These are phyloP conservation scores for Polyodon spathula DNA, from an alignment of 2,113 vertebrate species.

Conservation along the genomic window DNA sequence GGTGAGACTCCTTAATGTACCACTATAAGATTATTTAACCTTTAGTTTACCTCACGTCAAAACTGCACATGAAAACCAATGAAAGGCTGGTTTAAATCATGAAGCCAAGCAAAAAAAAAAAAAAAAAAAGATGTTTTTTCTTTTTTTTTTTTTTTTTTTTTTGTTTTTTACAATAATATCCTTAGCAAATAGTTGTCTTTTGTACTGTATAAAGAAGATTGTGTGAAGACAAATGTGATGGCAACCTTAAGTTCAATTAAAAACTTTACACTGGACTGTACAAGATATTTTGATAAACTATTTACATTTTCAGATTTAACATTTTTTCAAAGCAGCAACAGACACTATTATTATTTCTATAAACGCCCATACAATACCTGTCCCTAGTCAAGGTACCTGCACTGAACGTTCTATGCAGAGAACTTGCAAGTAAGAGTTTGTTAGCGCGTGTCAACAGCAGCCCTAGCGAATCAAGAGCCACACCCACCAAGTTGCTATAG, in stretches of 20 bases:
- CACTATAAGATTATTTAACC: constrained; percentile 82
- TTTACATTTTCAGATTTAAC: constrained; percentile 99
- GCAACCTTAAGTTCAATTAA: constrained; percentile 97
- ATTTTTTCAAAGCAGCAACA: constrained; percentile 98
- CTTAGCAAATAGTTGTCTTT: constrained; percentile 80
- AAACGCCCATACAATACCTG: constrained; percentile 86
- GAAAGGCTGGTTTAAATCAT: constrained; percentile 85
- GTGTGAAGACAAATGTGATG: constrained; percentile 90
- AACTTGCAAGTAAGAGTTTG: constrained; percentile 68
- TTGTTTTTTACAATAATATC: constrained; percentile 62
- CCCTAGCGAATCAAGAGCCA: constrained; percentile 60
- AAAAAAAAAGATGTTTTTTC: constrained; percentile 32
- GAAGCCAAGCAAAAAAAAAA: constrained; percentile 83
- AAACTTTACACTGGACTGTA: constrained; percentile 99
- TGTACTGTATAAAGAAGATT: constrained; percentile 81
- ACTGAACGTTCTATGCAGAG: constrained; percentile 76
- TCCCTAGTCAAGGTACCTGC: constrained; percentile 85
- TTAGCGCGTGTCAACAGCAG: constrained; percentile 62
- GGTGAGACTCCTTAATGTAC: constrained; percentile 77
- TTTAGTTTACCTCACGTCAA: constrained; percentile 95
- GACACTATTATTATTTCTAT: constrained; percentile 83
- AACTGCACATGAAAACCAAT: constrained; percentile 95
- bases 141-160: constrained; percentile 49
- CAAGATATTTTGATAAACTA: constrained; percentile 99
- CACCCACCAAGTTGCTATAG: constrained; percentile 81